phyloP scores from a whole-genome alignment of 2,888 invertebrate species.

The Agrilus mali region DNA sequence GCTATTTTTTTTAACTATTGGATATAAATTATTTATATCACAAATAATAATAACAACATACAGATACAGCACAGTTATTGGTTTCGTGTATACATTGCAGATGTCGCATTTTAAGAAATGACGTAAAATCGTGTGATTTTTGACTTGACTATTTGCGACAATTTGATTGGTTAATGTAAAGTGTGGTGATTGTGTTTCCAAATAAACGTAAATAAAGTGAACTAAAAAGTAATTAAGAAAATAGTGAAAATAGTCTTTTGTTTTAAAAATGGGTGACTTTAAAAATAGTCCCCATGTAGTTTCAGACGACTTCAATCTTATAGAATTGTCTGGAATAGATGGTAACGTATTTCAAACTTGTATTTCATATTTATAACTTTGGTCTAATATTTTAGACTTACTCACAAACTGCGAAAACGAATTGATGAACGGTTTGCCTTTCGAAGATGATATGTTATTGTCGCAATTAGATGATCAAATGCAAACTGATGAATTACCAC shows the following conservation, averaged over 20 bases:
- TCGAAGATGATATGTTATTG: conserved; percentile 38
- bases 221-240: conserved; percentile 18
- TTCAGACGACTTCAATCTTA: conserved; percentile 45
- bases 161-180: conserved; percentile 42
- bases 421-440: conserved; percentile 39
- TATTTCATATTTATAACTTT: conserved; percentile 3
- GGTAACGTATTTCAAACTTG: conserved; percentile 35
- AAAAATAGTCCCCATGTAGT: conserved; percentile 32
- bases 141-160: conserved; percentile 14
- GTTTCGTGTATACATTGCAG: too few species aligned
- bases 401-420: conserved; percentile 55
- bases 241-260: conserved; percentile 25
- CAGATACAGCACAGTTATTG: too few species aligned
- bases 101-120: conserved; percentile 17
- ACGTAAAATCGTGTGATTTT: conserved; percentile 52
- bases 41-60: neutral
- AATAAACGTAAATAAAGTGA: conserved; percentile 11
- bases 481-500: conserved; percentile 34
- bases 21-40: too few species aligned
- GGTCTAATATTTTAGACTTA: conserved; percentile 41
- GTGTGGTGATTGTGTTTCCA: conserved; percentile 23
- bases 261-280: conserved; percentile 28
- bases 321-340: conserved; percentile 56
- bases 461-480: conserved; percentile 37
- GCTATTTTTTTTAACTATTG: too few species aligned